Base-by-base conservation (phyloP, 2,113 vertebrate genomes). In the Malurus melanocephalus region DNA sequence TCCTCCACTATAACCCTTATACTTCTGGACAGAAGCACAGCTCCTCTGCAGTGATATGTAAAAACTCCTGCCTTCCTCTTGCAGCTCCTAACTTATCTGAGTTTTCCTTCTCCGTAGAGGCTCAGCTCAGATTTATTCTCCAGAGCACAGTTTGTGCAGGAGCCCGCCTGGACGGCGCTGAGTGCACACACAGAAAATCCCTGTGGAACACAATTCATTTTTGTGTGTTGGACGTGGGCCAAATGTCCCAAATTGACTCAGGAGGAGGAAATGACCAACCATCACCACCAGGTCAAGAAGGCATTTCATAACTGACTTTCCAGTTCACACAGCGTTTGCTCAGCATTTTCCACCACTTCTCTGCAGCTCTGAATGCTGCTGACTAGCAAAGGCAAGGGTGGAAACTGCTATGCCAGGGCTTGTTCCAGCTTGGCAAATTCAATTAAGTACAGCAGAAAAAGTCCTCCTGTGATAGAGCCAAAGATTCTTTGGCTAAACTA, bases 141-240 rank as follows among this genome's bases (percentile, higher is more conserved):
- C 22, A 10, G 33, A 73, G 26, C 17, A 27, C 38, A 68, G 67
- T 26, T 5, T 35, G 62, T 8, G 16, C 61, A 48, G 42, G 49
- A 13, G 0, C 42, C 46, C 0, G 0, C 14, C 21, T 0, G 0
- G 35, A 48, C 0, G 0, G 48, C 0, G 0, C 38, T 7, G 24
- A 57, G 32, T 0, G 2, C 38, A 26, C 17, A 32, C 49, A 28
- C 10, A 64, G 32, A 43, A 64, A 78, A 84, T 26, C 49, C 49
- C 30, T 21, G 52, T 0, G 0, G 43, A 15, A 74, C 43, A 30
- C 28, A 55, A 33, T 1, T 57, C 11, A n/a, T 69, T 87, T 71
- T 7, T 43, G 38, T 32, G 43, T 5, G 1, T 7, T 83, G 80
- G 65, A 90, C 49, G 33, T 0, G 0, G 30, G 61, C 77, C 69